These are phyloP conservation scores for Drosophila mauritiana DNA, from an alignment of 1,140 invertebrate species.

Conservation along the genomic window DNA sequence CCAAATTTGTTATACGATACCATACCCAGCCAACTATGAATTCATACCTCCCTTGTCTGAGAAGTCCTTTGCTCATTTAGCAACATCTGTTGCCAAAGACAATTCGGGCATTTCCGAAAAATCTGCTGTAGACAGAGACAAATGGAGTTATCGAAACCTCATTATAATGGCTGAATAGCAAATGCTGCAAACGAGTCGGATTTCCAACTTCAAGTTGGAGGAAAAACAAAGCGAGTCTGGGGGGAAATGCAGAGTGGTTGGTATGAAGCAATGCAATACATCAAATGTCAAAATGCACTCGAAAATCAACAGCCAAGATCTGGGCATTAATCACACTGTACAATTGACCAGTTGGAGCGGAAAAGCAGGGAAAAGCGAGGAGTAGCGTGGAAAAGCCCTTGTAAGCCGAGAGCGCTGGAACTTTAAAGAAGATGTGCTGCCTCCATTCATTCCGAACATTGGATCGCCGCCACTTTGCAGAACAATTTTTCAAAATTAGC, in stretches of 20 bases:
- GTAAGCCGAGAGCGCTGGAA: constrained; percentile 33
- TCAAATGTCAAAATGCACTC: constrained; percentile 81
- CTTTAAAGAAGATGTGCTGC: constrained; percentile 54
- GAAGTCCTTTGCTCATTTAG: constrained; percentile 10
- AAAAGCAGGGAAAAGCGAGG: constrained; percentile 14
- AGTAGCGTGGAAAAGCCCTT: constrained; percentile 24
- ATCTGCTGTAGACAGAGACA: constrained; percentile 71
- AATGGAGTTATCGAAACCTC: constrained; percentile 81
- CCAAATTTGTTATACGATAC: background rate
- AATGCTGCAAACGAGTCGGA: constrained; percentile 36
- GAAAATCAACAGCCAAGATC: constrained; percentile 77
- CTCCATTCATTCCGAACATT: constrained; percentile 22
- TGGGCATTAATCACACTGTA: constrained; percentile 69
- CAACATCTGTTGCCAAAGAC: constrained; percentile 37
- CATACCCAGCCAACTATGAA: background rate
- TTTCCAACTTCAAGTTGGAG: background rate
- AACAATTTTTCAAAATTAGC: constrained; percentile 84
- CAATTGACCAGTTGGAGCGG: constrained; percentile 52
- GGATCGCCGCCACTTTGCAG: constrained; percentile 59
- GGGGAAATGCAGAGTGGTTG: constrained; percentile 11
- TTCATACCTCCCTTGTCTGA: constrained; percentile 3
- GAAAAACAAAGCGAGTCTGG: background rate
- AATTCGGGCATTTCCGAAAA: constrained; percentile 34
- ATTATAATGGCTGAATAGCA: constrained; percentile 72
- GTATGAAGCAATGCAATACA: constrained; percentile 68